phyloP scores from a whole-genome alignment of 35 echinoderm and acorn worm genomes.

The Eucidaris tribuloides region DNA sequence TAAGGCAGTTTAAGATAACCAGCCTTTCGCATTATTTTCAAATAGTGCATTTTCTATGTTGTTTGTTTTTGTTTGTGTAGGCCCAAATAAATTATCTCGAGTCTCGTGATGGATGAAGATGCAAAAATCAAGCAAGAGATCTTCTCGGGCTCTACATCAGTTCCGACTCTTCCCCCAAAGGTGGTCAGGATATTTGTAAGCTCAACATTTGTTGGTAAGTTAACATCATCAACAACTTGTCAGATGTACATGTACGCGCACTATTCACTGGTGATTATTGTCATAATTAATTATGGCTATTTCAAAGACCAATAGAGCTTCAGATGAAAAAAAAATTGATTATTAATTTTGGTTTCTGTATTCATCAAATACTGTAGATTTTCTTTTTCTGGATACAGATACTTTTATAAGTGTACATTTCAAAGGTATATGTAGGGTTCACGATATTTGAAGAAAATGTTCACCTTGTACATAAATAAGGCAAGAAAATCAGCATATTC shows the following conservation, averaged over 20 bases:
- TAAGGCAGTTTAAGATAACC: too few relatives aligned
- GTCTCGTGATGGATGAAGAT: neutral
- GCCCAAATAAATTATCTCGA: too few relatives aligned
- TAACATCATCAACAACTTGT: neutral
- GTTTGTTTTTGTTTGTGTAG: too few relatives aligned
- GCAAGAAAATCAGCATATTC: too few relatives aligned
- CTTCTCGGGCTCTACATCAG: neutral
- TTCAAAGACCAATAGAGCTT: neutral
- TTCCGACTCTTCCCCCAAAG: conserved; percentile 75
- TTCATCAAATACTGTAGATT: neutral
- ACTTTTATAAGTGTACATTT: too few relatives aligned
- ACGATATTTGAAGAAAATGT: too few relatives aligned
- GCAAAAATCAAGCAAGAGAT: neutral
- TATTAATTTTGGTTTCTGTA: neutral
- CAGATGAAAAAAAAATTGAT: neutral
- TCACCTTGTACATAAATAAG: too few relatives aligned
- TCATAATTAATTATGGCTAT: neutral
- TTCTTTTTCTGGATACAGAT: neutral
- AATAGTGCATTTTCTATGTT: too few relatives aligned
- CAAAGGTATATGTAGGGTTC: too few relatives aligned
- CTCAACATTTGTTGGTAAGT: conserved; percentile 93
- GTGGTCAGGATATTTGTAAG: conserved; percentile 89
- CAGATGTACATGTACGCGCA: neutral
- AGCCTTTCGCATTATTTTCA: too few relatives aligned
- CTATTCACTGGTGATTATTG: neutral